Percentiles rank a stretch among this genome's conserved stretches.
Evolutionary conservation across 2,113 vertebrate genomes (phyloP).

Genomic region (Cottus gobio): DNA sequence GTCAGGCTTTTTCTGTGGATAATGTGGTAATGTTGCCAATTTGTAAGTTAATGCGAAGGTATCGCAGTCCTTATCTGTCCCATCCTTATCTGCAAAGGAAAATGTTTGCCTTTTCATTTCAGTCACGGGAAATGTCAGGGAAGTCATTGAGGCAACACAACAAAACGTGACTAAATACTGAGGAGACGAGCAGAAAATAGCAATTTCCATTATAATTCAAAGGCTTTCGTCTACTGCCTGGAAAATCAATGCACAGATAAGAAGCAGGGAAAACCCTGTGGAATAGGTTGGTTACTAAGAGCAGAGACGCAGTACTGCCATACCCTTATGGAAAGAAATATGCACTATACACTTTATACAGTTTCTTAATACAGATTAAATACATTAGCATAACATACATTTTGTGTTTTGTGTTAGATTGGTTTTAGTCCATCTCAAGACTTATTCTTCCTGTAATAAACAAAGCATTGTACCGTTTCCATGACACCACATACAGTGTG

Average conservation of each 20-base stretch:
- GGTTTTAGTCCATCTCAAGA: not conserved
- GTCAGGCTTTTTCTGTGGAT: not conserved
- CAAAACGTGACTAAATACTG: not conserved
- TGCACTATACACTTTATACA: not conserved
- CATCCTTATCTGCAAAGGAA: not conserved
- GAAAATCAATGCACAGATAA: slow-evolving; percentile 35
- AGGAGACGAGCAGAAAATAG: slow-evolving; percentile 14
- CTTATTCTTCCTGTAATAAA: not conserved
- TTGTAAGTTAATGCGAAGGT: not conserved
- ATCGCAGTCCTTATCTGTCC: not conserved
- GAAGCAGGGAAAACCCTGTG: slow-evolving; percentile 2
- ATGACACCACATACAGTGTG: too few species aligned
- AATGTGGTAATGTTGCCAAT: not conserved
- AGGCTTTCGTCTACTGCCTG: not conserved
- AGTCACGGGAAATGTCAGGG: not conserved
- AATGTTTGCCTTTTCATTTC: slow-evolving; percentile 14
- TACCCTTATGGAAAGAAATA: not conserved
- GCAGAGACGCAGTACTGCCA: not conserved
- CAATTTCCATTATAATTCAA: slow-evolving; percentile 18
- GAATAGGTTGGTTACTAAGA: not conserved
- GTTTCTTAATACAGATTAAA: not conserved
- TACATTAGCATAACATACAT: not conserved
- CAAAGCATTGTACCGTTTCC: not conserved
- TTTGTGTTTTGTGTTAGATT: not conserved
- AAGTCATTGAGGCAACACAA: slow-evolving; percentile 4